phyloP scores from a whole-genome alignment of 1,140 invertebrate genomes.

The Notospermus geniculatus region DNA sequence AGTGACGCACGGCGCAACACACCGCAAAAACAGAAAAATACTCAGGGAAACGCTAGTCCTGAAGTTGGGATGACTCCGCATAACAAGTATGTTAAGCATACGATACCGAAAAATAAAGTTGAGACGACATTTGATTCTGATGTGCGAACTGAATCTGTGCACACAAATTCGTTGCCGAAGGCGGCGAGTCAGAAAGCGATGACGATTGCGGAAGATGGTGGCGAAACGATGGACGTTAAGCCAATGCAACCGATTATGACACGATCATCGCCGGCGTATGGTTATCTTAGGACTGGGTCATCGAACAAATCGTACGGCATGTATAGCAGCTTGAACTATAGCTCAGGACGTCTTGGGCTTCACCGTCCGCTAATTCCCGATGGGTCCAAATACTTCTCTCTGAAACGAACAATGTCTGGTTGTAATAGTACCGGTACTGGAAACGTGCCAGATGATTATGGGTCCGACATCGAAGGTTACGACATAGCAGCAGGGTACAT shows the following conservation, averaged over 20 bases:
- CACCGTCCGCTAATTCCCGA: constrained; percentile 46
- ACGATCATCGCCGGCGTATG: constrained; percentile 53
- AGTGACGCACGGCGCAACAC: not conserved
- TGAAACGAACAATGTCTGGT: constrained; percentile 22
- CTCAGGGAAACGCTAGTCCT: not conserved
- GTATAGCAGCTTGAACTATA: constrained; percentile 30
- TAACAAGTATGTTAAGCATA: constrained; percentile 5
- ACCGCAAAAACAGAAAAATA: not conserved
- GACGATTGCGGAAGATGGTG: constrained; percentile 65
- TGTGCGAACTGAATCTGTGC: constrained; percentile 48
- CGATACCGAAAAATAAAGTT: constrained; percentile 31
- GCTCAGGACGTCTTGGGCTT: constrained; percentile 35
- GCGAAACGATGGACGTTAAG: constrained; percentile 78
- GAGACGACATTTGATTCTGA: constrained; percentile 55
- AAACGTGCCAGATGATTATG: constrained; percentile 46
- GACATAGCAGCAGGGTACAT: constrained; percentile 65
- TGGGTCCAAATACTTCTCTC: constrained; percentile 36
- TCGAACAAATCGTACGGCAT: constrained; percentile 41
- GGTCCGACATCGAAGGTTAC: constrained; percentile 49
- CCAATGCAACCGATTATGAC: constrained; percentile 86
- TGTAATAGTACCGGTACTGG: constrained; percentile 6
- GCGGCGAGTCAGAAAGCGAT: constrained; percentile 29
- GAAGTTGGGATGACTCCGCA: not conserved
- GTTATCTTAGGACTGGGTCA: constrained; percentile 61
- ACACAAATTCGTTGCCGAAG: constrained; percentile 16